Percentiles rank a stretch among this genome's conserved stretches.
phyloP scores from a whole-genome alignment of 2,797 vertebrate species.

The Bradypodion pumilum region DNA sequence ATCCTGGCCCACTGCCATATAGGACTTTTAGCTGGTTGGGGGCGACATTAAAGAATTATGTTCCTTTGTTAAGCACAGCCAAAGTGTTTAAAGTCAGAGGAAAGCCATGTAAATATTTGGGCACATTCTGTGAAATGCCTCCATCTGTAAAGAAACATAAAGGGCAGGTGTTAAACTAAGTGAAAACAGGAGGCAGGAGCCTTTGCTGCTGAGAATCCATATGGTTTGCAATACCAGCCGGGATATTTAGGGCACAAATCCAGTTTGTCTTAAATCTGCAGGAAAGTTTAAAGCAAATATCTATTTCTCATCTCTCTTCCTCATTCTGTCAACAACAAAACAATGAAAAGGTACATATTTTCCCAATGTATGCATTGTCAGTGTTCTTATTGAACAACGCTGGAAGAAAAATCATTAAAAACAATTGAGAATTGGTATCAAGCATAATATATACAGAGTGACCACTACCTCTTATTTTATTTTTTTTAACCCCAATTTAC shows the following conservation, averaged over 20 bases:
- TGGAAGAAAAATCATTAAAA: no score
- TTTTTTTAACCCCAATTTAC: no score
- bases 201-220: conserved; percentile 4
- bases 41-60: background rate
- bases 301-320: background rate
- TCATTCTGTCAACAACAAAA: background rate
- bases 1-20: no score
- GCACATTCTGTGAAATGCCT: conserved; percentile 12
- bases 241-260: background rate
- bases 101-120: conserved; percentile 47
- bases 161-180: conserved; percentile 67
- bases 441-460: background rate
- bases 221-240: conserved; percentile 41
- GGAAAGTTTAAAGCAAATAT: no score
- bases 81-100: conserved; percentile 23
- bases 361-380: no score
- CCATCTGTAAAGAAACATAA: conserved; percentile 47
- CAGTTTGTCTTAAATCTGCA: background rate
- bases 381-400: no score
- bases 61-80: background rate
- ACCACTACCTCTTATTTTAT: no score
- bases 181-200: conserved; percentile 59
- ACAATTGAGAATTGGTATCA: background rate
- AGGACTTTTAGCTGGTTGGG: background rate
- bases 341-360: background rate